phyloP scores from a whole-genome alignment of 2,113 vertebrate species.

The Pomatostomus ruficeps region DNA sequence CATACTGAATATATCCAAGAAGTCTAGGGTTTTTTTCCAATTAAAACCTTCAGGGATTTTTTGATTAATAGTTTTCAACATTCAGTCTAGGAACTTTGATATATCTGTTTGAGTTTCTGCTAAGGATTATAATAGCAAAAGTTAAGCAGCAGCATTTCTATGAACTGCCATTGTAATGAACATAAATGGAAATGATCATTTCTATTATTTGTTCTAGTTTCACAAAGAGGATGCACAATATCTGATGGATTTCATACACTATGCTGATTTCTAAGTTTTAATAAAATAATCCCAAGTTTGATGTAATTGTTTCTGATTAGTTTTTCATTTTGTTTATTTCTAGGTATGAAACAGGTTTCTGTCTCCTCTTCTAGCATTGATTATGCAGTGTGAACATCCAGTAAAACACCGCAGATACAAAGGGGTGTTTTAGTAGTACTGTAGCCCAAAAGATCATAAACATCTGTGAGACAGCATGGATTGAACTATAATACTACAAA shows the following conservation, averaged over 20 bases:
- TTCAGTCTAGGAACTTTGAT: not conserved
- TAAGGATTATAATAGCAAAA: slow-evolving; percentile 26
- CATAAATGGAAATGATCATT: not conserved
- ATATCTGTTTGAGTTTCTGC: not conserved
- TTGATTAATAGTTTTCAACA: not conserved
- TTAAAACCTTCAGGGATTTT: not conserved
- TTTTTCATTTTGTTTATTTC: not conserved
- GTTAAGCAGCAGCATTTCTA: not conserved
- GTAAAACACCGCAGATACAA: not conserved
- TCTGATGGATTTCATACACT: not conserved
- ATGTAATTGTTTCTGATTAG: not conserved
- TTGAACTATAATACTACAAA: not conserved
- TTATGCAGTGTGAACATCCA: not conserved
- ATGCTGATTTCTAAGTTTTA: not conserved
- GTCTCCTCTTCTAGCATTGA: not conserved
- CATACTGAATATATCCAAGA: not conserved
- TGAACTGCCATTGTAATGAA: slow-evolving; percentile 1
- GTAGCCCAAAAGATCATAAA: not conserved
- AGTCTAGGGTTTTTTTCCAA: not conserved
- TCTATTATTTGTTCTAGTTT: not conserved
- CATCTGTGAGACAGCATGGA: not conserved
- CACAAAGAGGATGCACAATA: not conserved
- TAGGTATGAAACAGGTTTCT: not conserved
- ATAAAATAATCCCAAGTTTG: not conserved
- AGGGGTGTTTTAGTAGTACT: not conserved